Evolutionary conservation across 2,797 vertebrate species (phyloP).

Genomic region (Acomys russatus): DNA sequence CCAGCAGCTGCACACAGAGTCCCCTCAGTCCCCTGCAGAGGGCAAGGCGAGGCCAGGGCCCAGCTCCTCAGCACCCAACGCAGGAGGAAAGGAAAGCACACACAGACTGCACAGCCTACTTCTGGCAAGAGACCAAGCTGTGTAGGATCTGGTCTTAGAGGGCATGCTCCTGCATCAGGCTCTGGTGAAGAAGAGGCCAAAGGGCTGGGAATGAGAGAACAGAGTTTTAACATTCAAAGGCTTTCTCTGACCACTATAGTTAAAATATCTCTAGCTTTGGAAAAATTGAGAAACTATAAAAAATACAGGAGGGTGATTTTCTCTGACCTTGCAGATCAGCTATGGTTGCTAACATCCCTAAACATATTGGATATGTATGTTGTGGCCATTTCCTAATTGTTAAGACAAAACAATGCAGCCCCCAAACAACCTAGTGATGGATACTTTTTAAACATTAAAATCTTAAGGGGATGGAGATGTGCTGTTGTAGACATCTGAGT

Average conservation of each 20-base stretch:
- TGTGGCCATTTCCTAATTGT: conserved; percentile 9
- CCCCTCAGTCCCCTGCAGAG: not conserved
- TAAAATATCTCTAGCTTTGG: not conserved
- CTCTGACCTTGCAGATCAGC: not conserved
- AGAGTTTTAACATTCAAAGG: not conserved
- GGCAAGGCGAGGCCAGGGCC: not conserved
- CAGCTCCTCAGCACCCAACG: not conserved
- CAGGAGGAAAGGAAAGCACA: not conserved
- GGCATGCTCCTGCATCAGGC: not conserved
- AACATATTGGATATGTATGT: not conserved
- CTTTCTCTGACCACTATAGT: not conserved
- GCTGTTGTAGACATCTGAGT: not conserved
- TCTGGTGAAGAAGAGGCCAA: not conserved
- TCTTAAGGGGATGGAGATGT: not conserved
- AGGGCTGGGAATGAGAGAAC: not conserved
- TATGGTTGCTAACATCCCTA: not conserved
- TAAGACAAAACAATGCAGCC: conserved; percentile 15
- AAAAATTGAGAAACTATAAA: not conserved
- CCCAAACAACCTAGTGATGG: not conserved
- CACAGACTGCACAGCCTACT: not conserved
- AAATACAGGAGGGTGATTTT: not conserved
- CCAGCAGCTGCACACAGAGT: not conserved
- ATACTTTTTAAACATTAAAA: not conserved
- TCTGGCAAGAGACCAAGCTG: not conserved
- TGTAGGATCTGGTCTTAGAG: not conserved